Conservation (phyloP, 2,113 vertebrate species). For the Cyphomyrus discorhynchus region DNA sequence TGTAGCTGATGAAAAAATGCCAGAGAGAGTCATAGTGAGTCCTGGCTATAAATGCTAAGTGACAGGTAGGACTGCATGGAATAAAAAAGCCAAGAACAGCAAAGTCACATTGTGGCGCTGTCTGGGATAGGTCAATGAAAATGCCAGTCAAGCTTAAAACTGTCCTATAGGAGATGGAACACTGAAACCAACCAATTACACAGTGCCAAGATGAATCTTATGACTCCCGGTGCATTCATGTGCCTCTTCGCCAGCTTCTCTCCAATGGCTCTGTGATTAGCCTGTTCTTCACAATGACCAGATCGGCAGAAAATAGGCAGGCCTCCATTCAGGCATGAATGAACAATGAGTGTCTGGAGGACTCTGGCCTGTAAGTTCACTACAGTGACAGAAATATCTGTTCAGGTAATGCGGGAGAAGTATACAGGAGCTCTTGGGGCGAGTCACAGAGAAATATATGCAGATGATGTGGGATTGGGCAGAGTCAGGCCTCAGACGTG, state of each 20-base stretch:
- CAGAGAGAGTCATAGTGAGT: background rate
- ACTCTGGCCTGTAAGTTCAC: background rate
- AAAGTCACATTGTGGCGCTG: constrained; percentile 11
- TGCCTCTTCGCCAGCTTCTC: background rate
- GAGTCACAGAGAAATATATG: background rate
- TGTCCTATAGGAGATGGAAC: background rate
- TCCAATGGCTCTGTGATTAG: background rate
- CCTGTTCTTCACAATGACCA: background rate
- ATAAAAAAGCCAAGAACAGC: background rate
- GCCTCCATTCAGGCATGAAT: background rate
- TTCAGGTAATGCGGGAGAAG: background rate
- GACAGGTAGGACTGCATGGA: background rate
- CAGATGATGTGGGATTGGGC: background rate
- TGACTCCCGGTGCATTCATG: background rate
- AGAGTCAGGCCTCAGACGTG: background rate
- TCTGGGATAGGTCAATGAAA: constrained; percentile 8
- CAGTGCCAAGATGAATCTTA: background rate
- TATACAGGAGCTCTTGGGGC: background rate
- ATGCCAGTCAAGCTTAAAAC: constrained; percentile 2
- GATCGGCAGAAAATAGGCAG: background rate
- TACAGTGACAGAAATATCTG: background rate
- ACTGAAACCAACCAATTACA: background rate
- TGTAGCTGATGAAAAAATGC: background rate
- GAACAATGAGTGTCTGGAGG: background rate
- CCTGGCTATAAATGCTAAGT: background rate